Base-by-base conservation (phyloP, 1,140 invertebrate genomes). In the Hestina assimilis region DNA sequence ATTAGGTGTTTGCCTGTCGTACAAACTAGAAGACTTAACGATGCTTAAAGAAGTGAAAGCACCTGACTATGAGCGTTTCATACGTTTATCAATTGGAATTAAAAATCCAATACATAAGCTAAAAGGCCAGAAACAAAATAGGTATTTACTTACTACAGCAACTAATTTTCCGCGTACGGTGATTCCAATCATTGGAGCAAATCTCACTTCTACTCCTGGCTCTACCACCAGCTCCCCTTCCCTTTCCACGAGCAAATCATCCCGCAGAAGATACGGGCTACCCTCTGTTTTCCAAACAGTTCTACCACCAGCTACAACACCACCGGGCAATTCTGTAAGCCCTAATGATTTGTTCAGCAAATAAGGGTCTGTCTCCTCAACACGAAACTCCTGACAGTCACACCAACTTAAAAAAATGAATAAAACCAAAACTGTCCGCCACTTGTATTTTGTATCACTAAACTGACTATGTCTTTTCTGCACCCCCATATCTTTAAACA, bases 111-210 rank as follows among this genome's bases (percentile, higher is more conserved):
- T 28, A 28, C 29, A 35, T 1, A 17, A 9, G 9, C 8, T 7
- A 3, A 8, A 6, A 35, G 33, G 8, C 4, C 9, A 19, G 3
- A 38, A 38, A 38, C 8, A 38, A 38, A n/a, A 28, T n/a, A 23
- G 14, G 1, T n/a, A n/a, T 17, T 38, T 17, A 82, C 92, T 93
- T 92, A 98, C 97, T 92, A 95, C 91, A 23, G 96, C 96, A 46
- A 92, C 93, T 4, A 99, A 88, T 63, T 94, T 92, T 63, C 97
- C 97, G 71, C 94, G 92, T 12, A 99, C 94, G 23, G 95, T 97
- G 64, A 99, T 94, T 45, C 97, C 97, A 68, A 96, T 93, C 89
- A 96, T 96, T 1, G 96, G 95, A 3, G 93, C 92, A 87, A 99
- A 97, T 42, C 93, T 90, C 7, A 99, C 88, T 67, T 93, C 93